Evolutionary conservation across 2,113 vertebrate genomes (phyloP), one percentile per base, ranked within the genome.

Genomic region (Microtus montanus): DNA sequence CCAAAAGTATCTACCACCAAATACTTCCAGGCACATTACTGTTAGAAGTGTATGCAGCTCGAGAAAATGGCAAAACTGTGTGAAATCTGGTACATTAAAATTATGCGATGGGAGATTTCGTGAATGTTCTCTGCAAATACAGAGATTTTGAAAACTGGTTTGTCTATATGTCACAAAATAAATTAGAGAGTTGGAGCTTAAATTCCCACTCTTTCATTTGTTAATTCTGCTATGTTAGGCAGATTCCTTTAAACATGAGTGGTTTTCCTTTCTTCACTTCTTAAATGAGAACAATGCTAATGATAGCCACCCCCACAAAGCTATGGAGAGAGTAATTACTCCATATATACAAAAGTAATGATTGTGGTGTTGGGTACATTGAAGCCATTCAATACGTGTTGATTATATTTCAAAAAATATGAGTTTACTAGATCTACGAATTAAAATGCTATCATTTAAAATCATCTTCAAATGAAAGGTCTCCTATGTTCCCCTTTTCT

Each of bases 371-470:
- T 89, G 75, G 7, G 58, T 41, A 87, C n/a, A 70, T 5, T 84
- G 79, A 83, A 49, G 24, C 22, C 66, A 41, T 20, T 96, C 89
- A 80, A 26, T 89, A 66, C 24, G 19, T 83, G 47, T 54, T 96
- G 89, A 94, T 77, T 93, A 26, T 85, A 89, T 87, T 95, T 94
- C 75, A 84, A 84, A 94, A 83, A 89, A 86, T 92, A 91, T 93
- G 64, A 89, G 26, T 73, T 19, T 66, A 58, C 70, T 38, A 54
- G 38, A 95, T 84, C 64, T 68, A 87, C 28, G 79, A 85, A 83
- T 68, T 92, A 92, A 96, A 82, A 89, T 89, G 24, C n/a, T 94
- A 89, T 93, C 82, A 83, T 93, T 91, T 89, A 87, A 96, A 97
- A 90, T 95, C 71, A 80, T 96, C 58, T 89, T 77, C 63, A 80